Evolutionary conservation across 2,888 invertebrate genomes (phyloP).

Genomic region (Adelphocoris suturalis): DNA sequence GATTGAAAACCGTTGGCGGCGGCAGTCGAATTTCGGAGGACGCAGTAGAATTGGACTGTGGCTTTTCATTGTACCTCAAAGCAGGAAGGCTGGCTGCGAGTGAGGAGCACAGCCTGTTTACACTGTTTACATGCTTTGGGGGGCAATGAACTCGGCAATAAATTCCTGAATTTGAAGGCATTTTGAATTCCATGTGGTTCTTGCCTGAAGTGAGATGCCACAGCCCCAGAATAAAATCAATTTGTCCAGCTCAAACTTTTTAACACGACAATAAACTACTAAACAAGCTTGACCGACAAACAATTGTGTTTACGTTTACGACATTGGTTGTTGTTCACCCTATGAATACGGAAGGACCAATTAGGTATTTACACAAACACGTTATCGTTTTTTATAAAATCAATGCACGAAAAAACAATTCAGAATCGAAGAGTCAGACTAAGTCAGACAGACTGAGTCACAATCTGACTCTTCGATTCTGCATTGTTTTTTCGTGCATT

Average conservation of each 20-base stretch:
- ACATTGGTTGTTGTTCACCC: neutral
- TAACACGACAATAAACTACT: neutral
- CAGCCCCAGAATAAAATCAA: slow-evolving; percentile 17
- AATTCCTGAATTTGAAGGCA: slow-evolving; percentile 38
- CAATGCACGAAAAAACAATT: neutral
- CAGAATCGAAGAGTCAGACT: neutral
- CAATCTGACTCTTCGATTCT: neutral
- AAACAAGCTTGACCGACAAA: neutral
- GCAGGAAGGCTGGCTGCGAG: neutral
- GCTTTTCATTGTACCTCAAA: slow-evolving; percentile 47
- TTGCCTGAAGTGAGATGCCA: neutral
- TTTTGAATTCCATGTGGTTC: slow-evolving; percentile 62
- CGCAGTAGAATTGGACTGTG: slow-evolving; percentile 24
- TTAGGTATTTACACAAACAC: too few species aligned
- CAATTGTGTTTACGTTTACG: slow-evolving; percentile 20
- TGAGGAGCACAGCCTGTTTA: slow-evolving; percentile 19
- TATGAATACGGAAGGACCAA: neutral
- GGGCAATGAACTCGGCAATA: neutral
- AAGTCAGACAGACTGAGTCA: neutral
- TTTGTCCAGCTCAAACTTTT: neutral
- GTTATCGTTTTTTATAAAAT: neutral
- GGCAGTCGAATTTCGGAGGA: slow-evolving; percentile 41
- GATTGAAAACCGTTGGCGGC: slow-evolving; percentile 38
- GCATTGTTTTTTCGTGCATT: neutral
- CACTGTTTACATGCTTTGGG: too few species aligned